Percentiles rank a stretch among this genome's conserved stretches.
Conservation (phyloP, 2,888 invertebrate species). For the Erebia aethiops region DNA sequence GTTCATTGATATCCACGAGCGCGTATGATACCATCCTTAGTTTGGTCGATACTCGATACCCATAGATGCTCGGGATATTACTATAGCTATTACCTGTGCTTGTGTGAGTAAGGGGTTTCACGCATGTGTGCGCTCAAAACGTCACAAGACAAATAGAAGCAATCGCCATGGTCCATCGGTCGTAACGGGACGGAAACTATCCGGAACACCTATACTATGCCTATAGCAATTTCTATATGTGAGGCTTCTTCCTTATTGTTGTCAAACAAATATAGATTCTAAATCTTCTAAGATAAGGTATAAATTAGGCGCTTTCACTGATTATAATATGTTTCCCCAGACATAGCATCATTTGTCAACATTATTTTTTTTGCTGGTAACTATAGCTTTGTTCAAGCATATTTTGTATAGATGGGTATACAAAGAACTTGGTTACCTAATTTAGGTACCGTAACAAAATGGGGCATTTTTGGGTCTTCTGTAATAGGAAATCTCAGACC, state of each 20-base stretch:
- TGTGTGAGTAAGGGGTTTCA: slow-evolving; percentile 22
- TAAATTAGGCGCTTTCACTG: neutral
- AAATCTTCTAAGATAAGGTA: neutral
- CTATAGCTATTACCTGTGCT: neutral
- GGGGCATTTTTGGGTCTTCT: too few relatives aligned
- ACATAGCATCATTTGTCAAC: slow-evolving; percentile 6
- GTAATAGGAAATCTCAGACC: too few relatives aligned
- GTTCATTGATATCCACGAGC: too few relatives aligned
- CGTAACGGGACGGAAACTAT: slow-evolving; percentile 63
- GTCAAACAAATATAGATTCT: slow-evolving; percentile 22
- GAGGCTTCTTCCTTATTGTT: slow-evolving; percentile 19
- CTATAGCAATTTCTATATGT: slow-evolving; percentile 24
- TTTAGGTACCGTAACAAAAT: too few relatives aligned
- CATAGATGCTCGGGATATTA: neutral
- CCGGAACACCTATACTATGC: slow-evolving; percentile 49
- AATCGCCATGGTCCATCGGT: slow-evolving; percentile 64
- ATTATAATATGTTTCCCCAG: slow-evolving; percentile 9
- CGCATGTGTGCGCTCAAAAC: slow-evolving; percentile 43
- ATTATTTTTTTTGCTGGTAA: neutral
- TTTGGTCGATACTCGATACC: too few relatives aligned
- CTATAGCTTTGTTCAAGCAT: too few relatives aligned
- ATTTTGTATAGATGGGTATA: too few relatives aligned
- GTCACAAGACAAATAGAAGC: slow-evolving; percentile 66
- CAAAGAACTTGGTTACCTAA: too few relatives aligned
- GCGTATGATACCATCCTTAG: too few relatives aligned